Evolutionary conservation across 2,113 vertebrate species (phyloP).

Genomic region (Chloebia gouldiae): DNA sequence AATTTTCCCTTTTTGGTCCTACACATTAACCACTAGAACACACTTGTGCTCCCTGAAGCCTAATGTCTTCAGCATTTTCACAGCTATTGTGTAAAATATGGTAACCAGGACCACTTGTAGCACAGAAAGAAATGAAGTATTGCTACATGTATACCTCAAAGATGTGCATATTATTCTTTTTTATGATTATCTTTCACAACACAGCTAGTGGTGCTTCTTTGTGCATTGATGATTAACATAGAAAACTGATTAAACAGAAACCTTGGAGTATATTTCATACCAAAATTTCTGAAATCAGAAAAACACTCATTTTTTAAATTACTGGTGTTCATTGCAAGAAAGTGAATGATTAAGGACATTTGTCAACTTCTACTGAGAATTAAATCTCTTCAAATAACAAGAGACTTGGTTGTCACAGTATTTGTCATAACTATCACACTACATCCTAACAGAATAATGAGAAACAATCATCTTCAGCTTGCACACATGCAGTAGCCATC

Average conservation of each 20-base stretch:
- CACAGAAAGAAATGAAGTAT: neutral
- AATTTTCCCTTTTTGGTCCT: neutral
- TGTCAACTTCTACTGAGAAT: neutral
- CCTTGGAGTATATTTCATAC: neutral
- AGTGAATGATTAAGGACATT: neutral
- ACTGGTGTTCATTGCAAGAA: neutral
- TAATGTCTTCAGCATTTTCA: neutral
- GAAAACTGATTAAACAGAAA: neutral
- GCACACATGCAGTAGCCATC: neutral
- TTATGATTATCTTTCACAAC: neutral
- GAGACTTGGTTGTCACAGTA: neutral
- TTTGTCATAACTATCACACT: neutral
- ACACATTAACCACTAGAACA: neutral
- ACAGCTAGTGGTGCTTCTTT: neutral
- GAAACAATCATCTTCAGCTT: neutral
- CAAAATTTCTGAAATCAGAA: neutral
- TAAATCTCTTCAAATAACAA: neutral
- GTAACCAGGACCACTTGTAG: neutral
- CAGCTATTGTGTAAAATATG: neutral
- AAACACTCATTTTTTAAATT: neutral
- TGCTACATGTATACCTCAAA: neutral
- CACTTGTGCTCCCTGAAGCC: neutral
- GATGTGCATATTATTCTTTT: neutral
- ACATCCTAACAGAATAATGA: neutral
- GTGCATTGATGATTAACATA: neutral